These are phyloP conservation scores for Cynopterus sphinx DNA, from an alignment of 2,797 vertebrate species.

Conservation along the genomic window DNA sequence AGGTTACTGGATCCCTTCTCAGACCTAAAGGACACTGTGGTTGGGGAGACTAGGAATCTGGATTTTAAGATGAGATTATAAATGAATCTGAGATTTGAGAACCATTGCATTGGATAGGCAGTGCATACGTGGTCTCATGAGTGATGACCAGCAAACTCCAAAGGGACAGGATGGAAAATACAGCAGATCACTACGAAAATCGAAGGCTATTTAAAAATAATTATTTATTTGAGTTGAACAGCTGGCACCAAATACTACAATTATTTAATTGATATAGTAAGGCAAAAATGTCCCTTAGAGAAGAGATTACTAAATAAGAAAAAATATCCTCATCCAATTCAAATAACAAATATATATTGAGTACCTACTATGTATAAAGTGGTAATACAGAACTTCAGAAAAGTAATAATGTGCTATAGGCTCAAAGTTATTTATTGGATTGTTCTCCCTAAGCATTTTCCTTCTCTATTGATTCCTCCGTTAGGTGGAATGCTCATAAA, in stretches of 20 bases:
- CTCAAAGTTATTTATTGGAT: constrained; percentile 69
- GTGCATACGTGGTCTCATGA: not conserved
- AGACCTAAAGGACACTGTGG: not conserved
- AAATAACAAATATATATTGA: constrained; percentile 44
- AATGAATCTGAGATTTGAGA: not conserved
- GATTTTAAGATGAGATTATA: not conserved
- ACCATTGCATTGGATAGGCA: not conserved
- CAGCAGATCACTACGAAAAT: constrained; percentile 30
- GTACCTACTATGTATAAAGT: constrained; percentile 19
- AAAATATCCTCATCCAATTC: constrained; percentile 36
- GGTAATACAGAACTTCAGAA: constrained; percentile 35
- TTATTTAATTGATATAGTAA: constrained; percentile 46
- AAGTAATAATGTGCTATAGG: constrained; percentile 17
- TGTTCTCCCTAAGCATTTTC: constrained; percentile 51
- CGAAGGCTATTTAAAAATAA: constrained; percentile 64
- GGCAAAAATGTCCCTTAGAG: constrained; percentile 24
- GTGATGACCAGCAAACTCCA: not conserved
- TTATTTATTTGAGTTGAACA: constrained; percentile 47
- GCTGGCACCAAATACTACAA: constrained; percentile 49
- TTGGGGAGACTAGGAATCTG: not conserved
- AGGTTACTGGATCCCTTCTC: not conserved
- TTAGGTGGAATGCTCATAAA: constrained; percentile 58
- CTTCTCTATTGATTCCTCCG: constrained; percentile 61
- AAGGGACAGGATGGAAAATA: not conserved
- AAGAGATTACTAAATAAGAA: constrained; percentile 52